Conservation (phyloP, 2,797 vertebrate species). For the Sciurus vulgaris region DNA sequence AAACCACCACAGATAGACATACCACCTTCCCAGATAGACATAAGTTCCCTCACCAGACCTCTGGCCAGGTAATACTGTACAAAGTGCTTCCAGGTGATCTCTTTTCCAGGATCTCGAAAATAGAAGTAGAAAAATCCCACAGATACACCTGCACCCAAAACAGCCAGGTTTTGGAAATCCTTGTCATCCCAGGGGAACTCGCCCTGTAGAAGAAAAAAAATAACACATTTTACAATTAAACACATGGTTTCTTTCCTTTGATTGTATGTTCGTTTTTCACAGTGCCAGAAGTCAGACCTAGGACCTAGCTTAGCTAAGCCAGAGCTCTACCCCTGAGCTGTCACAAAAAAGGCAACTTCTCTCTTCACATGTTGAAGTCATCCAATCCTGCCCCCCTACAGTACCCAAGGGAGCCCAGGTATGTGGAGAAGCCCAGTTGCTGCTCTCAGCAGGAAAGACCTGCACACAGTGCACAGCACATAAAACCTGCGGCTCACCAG, state of each 20-base stretch:
- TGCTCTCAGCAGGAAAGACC: background rate
- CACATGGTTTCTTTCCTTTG: background rate
- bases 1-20: background rate
- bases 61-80: conserved; percentile 89
- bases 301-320: background rate
- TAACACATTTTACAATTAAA: background rate
- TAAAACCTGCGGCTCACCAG: background rate
- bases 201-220: conserved; percentile 82
- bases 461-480: accelerated
- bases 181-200: conserved; percentile 89
- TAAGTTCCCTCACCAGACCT: conserved; percentile 88
- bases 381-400: background rate
- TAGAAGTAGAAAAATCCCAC: conserved; percentile 88
- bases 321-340: background rate
- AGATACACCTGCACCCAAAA: conserved; percentile 87
- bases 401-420: accelerated
- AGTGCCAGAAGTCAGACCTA: background rate
- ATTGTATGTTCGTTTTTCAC: background rate
- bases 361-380: background rate
- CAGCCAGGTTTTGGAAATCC: conserved; percentile 83
- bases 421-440: background rate
- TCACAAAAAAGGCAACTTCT: background rate
- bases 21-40: background rate
- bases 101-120: conserved; percentile 88
- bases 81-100: conserved; percentile 92